Evolutionary conservation across 1,140 invertebrate species (phyloP).

Genomic region (Conus ventricosus): DNA sequence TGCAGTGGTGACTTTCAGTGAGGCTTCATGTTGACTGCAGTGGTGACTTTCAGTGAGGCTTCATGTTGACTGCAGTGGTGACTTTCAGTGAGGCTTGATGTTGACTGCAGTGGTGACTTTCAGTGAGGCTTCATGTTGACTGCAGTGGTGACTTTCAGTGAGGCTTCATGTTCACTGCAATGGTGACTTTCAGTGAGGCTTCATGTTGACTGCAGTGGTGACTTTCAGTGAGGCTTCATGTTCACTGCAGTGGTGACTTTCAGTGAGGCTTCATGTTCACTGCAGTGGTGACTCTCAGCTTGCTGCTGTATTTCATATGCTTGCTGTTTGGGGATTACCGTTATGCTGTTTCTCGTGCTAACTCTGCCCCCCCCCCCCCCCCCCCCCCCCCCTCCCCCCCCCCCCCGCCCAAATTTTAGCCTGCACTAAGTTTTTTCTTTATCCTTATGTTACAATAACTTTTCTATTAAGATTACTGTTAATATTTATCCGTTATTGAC

Average conservation of each 20-base stretch:
- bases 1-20: constrained; percentile 45
- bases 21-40: background rate
- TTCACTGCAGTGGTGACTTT: background rate
- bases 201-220: background rate
- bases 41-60: constrained; percentile 48
- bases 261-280: constrained; percentile 45
- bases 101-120: background rate
- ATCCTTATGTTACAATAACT: no score
- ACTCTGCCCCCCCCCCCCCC: no score
- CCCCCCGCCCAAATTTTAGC: no score
- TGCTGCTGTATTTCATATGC: no score
- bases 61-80: background rate
- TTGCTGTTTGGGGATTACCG: no score
- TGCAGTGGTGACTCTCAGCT: background rate
- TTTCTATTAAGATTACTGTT: no score
- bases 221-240: constrained; percentile 46
- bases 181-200: constrained; percentile 48
- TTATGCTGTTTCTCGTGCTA: no score
- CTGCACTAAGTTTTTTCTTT: no score
- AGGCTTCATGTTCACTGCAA: background rate
- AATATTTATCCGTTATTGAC: no score
- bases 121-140: constrained; percentile 46
- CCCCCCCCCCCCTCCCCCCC: no score
- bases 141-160: constrained; percentile 45
- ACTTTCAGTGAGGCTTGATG: constrained; percentile 45